Base-by-base conservation (phyloP, 2,113 vertebrate genomes). In the Caranx melampygus region DNA sequence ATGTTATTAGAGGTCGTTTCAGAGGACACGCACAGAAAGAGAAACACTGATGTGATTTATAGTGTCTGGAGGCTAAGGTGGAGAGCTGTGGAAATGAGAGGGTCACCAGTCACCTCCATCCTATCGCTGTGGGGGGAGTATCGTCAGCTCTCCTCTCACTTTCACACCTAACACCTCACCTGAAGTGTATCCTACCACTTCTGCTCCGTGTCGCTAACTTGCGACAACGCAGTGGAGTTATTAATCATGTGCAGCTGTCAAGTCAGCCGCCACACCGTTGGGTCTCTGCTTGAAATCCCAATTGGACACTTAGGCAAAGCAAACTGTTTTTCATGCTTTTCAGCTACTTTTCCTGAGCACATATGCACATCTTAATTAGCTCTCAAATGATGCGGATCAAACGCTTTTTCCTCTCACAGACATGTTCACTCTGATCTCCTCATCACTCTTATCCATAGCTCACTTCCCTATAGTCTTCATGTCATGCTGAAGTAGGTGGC, bases 1-100 rank as follows among this genome's bases (percentile, higher is more conserved):
- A 78, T 78, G 65, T 78, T 74, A 90, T 83, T 71, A 72, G 81
- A 78, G 78, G 80, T 44, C 71, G 60, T 82, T 87, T 86, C 68
- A 55, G 79, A 86, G 73, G 72, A 72, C 68, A 60, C 51, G 26
- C 71, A 70, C 37, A 73, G 54, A 80, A 58, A 52, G 64, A 85
- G 65, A 79, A 62, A 71, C 71, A 34, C 21, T 13, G 64, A 64
- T 77, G 78, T 79, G 84, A 83, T 83, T 88, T 88, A 74, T 75
- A 9, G 51, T 88, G 68, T 66, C 89, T 79, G 62, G 47, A 78
- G 87, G 85, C 65, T 81, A 68, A 79, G 68, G 79, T 68, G 37
- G 47, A 76, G 44, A 49, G 60, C 71, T 51, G 79, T 26, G 82
- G 65, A 79, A 77, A 78, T 61, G 63, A 64, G 65, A 72, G 60